Base-by-base conservation (phyloP, 2,888 invertebrate genomes). In the Temnothorax unifasciatus region DNA sequence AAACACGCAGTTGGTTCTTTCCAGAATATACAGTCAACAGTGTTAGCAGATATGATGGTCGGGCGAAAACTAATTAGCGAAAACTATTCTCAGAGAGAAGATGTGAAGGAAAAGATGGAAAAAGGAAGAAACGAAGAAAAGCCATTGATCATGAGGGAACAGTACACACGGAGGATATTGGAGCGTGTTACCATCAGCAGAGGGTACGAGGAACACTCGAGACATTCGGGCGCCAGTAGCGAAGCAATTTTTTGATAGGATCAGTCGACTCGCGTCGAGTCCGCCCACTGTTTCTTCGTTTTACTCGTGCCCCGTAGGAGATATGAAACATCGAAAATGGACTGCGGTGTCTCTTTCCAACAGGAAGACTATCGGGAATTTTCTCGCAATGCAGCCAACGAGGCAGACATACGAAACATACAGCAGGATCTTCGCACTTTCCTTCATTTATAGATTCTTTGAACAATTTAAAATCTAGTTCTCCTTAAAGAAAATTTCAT, bases 181-280 rank as follows among this genome's bases (percentile, higher is more conserved):
- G 85, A 83, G 88, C 83, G 86, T 75, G 85, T 88, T 88, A 87
- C 79, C 61, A 74, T 82, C 71, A 57, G 68, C 74, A 71, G 81
- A 75, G 77, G 76, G 76, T 52, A 82, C 75, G 79, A 82, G 50
- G 79, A 84, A 64, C 69, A 77, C 86, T 84, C 82, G 88, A 89
- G 90, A 88, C 89, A 83, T 77, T 82, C 86, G 88, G 90, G 91
- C 90, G 90, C 92, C 92, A 90, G 91, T 90, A 89, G 92, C 89
- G 82, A 92, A 92, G 92, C 93, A 93, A 93, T 93, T 93, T 92
- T 93, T 93, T 93, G 93, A 93, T 93, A 93, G 92, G 91, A 93
- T 93, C 92, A 91, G 91, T 84, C 85, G 85, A 89, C 91, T 82
- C 82, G 86, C 74, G 83, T 66, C 86, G 71, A 76, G 82, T 15